Conservation (phyloP, 2,888 invertebrate genomes). For the Hermodice carunculata region DNA sequence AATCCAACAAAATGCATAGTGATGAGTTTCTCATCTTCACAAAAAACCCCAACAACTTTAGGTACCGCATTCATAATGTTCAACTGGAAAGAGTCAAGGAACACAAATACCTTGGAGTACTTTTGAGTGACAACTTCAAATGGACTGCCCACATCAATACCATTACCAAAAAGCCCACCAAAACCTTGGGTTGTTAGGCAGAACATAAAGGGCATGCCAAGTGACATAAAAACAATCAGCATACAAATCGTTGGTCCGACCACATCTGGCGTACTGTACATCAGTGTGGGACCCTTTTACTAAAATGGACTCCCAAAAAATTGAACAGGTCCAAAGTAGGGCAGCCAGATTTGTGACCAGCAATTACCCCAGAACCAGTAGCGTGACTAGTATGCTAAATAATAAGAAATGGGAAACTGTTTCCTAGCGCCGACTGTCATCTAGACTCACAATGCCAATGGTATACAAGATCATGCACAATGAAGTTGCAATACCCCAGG, state of each 20-base stretch:
- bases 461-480: too few relatives aligned
- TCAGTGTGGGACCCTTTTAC: neutral
- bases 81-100: neutral
- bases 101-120: neutral
- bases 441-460: too few relatives aligned
- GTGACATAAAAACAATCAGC: neutral
- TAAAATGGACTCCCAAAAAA: neutral
- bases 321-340: neutral
- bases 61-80: neutral
- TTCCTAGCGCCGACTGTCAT: too few relatives aligned
- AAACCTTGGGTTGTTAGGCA: neutral
- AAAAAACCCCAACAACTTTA: neutral
- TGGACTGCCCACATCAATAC: neutral
- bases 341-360: neutral
- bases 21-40: neutral
- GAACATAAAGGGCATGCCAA: neutral
- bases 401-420: too few relatives aligned
- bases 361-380: too few relatives aligned
- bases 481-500: too few relatives aligned
- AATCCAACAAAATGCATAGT: slow-evolving; percentile 32
- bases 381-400: too few relatives aligned
- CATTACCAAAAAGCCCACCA: neutral
- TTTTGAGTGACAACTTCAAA: neutral
- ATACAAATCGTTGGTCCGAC: neutral
- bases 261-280: neutral